Conservation (phyloP, 2,113 vertebrate species). For the Notarius quadriscutis region DNA sequence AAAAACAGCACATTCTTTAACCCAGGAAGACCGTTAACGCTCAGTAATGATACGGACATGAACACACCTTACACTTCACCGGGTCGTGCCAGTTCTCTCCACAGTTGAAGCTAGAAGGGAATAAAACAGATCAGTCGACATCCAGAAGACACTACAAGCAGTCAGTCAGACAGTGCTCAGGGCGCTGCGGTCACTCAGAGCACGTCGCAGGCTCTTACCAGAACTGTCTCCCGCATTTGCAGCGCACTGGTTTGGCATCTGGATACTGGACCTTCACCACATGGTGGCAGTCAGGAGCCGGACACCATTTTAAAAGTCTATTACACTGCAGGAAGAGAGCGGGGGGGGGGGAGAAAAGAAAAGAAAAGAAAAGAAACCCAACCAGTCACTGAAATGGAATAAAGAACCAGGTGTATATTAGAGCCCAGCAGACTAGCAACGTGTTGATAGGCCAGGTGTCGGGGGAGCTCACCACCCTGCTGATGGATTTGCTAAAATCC, state of each 20-base stretch:
- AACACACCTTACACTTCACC: conserved; percentile 95
- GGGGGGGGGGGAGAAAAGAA: too few relatives aligned
- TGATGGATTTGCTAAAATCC: not conserved
- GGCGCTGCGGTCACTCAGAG: not conserved
- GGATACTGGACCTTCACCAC: conserved; percentile 99
- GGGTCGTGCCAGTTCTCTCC: conserved; percentile 99
- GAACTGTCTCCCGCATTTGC: conserved; percentile 98
- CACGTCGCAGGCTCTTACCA: conserved; percentile 76
- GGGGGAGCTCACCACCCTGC: not conserved
- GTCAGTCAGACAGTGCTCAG: not conserved
- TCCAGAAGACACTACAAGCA: not conserved
- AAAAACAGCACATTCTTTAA: not conserved
- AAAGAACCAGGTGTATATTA: too few relatives aligned
- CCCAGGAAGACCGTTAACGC: not conserved
- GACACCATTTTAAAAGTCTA: conserved; percentile 99
- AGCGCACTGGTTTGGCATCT: conserved; percentile 97
- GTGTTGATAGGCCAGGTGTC: not conserved
- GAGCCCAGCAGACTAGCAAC: too few relatives aligned
- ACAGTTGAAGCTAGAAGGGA: conserved; percentile 91
- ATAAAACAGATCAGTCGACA: not conserved
- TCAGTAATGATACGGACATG: not conserved
- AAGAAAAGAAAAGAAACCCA: too few relatives aligned
- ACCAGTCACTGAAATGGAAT: too few relatives aligned
- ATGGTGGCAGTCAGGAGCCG: conserved; percentile 98
- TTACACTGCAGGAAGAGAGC: conserved; percentile 82